Conservation (phyloP, 2,888 invertebrate genomes). For the Conops quadrifasciatus region DNA sequence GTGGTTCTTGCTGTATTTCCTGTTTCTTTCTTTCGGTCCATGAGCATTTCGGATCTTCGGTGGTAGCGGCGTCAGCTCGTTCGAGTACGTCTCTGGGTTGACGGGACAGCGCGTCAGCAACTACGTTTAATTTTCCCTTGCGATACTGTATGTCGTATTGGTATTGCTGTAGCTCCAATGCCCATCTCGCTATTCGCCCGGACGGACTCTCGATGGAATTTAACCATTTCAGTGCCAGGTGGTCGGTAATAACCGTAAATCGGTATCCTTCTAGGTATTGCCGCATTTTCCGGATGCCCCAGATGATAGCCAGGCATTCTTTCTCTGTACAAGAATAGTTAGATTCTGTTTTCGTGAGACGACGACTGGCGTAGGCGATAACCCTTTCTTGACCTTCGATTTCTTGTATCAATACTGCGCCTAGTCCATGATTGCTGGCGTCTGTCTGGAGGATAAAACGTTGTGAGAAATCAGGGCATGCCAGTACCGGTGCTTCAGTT, state of each 20-base stretch:
- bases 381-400: neutral
- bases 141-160: constrained; percentile 17
- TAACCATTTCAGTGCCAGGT: constrained; percentile 33
- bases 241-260: constrained; percentile 36
- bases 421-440: constrained; percentile 18
- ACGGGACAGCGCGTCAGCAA: constrained; percentile 25
- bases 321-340: constrained; percentile 35
- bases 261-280: constrained; percentile 33
- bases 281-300: constrained; percentile 33
- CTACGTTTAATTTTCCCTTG: constrained; percentile 18
- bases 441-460: constrained; percentile 15
- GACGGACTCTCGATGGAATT: constrained; percentile 11
- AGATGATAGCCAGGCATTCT: constrained; percentile 36
- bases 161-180: constrained; percentile 20
- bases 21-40: constrained; percentile 1
- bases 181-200: constrained; percentile 18
- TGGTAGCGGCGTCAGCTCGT: neutral
- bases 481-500: neutral
- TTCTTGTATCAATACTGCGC: constrained; percentile 26
- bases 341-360: constrained; percentile 26
- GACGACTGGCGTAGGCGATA: constrained; percentile 31
- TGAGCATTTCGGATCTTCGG: neutral
- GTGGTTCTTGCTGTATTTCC: neutral
- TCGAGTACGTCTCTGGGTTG: neutral
- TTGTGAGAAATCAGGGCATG: neutral